Conservation (phyloP, 2,113 vertebrate species). For the Perca schrenkii region DNA sequence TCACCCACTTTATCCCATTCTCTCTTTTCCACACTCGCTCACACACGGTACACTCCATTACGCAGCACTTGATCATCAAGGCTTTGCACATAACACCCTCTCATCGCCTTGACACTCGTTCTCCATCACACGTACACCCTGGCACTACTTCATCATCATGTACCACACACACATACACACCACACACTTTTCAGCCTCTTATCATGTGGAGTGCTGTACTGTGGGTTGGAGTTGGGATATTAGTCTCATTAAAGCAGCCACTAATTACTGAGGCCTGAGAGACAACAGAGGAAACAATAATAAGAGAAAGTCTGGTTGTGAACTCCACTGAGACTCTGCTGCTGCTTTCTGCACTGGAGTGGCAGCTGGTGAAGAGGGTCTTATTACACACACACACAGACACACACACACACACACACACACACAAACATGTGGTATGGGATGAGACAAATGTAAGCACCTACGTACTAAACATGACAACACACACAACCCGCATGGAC, state of each 20-base stretch:
- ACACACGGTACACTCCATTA: conserved; percentile 63
- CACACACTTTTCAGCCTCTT: conserved; percentile 51
- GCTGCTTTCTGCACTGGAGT: conserved; percentile 30
- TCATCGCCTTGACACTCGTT: conserved; percentile 56
- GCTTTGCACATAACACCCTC: conserved; percentile 64
- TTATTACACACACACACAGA: conserved; percentile 26
- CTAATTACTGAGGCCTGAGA: conserved; percentile 65
- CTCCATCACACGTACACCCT: conserved; percentile 57
- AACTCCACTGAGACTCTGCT: conserved; percentile 38
- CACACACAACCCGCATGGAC: background rate
- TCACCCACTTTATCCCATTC: conserved; percentile 36
- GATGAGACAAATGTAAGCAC: too few relatives aligned
- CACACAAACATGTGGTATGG: background rate
- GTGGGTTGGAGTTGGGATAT: conserved; percentile 62
- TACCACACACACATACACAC: conserved; percentile 36
- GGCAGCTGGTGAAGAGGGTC: conserved; percentile 40
- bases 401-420: background rate
- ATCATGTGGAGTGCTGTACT: conserved; percentile 59
- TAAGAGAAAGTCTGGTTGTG: conserved; percentile 50
- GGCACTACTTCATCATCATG: conserved; percentile 50
- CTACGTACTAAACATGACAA: too few relatives aligned
- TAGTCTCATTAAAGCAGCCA: conserved; percentile 68
- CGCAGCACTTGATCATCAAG: conserved; percentile 64
- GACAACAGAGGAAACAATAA: conserved; percentile 65
- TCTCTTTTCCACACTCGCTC: conserved; percentile 42